Evolutionary conservation across 2,113 vertebrate species (phyloP).

Genomic region (Cathartes aura): DNA sequence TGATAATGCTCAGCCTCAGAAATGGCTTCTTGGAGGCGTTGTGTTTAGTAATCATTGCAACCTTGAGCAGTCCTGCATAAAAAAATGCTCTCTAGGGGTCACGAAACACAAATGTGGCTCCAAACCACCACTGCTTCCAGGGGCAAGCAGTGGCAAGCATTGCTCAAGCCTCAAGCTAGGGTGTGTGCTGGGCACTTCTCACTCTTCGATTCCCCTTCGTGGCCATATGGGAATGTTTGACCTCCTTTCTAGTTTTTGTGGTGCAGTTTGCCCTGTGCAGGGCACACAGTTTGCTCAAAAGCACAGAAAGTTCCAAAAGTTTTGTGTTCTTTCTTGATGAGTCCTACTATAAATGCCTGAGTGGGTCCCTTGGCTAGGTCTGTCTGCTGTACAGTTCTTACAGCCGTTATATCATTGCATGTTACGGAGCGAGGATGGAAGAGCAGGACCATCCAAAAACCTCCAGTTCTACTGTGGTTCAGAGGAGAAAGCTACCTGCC

Average conservation of each 20-base stretch:
- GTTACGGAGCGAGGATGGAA: accelerated
- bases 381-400: background rate
- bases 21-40: background rate
- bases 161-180: background rate
- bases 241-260: background rate
- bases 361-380: background rate
- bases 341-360: background rate
- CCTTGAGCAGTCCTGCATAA: background rate
- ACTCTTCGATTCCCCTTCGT: background rate
- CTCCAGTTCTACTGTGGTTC: background rate
- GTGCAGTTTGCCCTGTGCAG: background rate
- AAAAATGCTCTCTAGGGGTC: background rate
- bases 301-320: background rate
- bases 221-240: background rate
- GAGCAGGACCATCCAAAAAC: background rate
- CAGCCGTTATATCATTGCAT: background rate
- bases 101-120: background rate
- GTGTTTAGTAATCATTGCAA: background rate
- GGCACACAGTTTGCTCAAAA: background rate
- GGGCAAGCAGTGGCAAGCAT: background rate
- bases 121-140: background rate
- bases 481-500: background rate
- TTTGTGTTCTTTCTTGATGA: background rate
- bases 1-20: background rate
- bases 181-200: background rate